These are phyloP conservation scores for Crypturellus tataupa DNA, from an alignment of 2,797 vertebrate species.

Conservation along the genomic window DNA sequence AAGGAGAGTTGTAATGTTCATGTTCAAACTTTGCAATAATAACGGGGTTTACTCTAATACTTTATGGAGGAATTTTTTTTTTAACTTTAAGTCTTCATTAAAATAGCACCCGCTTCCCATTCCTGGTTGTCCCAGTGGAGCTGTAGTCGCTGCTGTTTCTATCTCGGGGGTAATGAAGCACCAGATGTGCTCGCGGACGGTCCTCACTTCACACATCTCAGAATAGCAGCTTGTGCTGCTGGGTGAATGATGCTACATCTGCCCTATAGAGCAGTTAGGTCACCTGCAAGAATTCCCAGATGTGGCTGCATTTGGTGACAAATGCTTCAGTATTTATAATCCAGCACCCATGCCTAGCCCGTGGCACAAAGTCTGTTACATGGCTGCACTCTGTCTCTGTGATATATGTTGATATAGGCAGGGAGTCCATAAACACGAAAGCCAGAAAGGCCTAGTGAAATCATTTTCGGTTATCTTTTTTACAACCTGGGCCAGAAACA, in stretches of 20 bases:
- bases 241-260: not conserved
- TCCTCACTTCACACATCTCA: rapidly evolving
- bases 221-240: not conserved
- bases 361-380: rapidly evolving
- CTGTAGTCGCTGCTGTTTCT: not conserved
- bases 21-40: not conserved
- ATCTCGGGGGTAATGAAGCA: not conserved
- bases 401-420: not conserved
- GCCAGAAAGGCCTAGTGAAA: not conserved
- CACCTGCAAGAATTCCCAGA: not conserved
- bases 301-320: not conserved
- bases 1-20: not conserved
- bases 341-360: rapidly evolving
- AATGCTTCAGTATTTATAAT: not conserved
- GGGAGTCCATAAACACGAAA: not conserved
- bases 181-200: not conserved
- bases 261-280: not conserved
- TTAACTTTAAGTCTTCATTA: slow-evolving; percentile 37
- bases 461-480: not conserved
- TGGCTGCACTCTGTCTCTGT: not conserved
- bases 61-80: too few relatives aligned
- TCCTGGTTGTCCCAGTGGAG: not conserved
- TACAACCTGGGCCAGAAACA: not conserved
- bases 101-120: not conserved
- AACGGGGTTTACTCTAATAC: not conserved